phyloP scores from a whole-genome alignment of 2,888 invertebrate genomes.

The Coleophora flavipennella region DNA sequence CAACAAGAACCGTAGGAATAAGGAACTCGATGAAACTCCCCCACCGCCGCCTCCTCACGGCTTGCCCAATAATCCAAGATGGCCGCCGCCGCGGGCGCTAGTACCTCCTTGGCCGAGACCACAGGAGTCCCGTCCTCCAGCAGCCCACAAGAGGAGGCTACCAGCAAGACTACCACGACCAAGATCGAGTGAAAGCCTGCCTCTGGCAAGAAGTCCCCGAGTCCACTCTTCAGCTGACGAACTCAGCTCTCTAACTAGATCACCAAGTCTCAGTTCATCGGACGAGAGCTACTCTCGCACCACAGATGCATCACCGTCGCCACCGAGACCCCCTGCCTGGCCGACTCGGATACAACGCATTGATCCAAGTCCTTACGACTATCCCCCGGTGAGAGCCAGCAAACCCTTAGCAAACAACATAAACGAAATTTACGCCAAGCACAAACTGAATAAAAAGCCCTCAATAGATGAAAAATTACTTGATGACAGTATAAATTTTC shows the following conservation, averaged over 20 bases:
- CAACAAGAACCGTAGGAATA: conserved; percentile 63
- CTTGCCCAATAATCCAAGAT: conserved; percentile 40
- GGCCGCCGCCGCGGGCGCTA: conserved; percentile 65
- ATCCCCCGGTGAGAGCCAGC: conserved; percentile 69
- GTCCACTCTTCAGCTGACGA: conserved; percentile 88
- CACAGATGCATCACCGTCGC: conserved; percentile 78
- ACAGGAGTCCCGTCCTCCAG: conserved; percentile 54
- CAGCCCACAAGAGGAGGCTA: conserved; percentile 50
- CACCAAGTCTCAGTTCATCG: conserved; percentile 87
- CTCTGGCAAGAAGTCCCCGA: conserved; percentile 70
- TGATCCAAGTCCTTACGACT: conserved; percentile 72
- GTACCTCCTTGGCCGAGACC: conserved; percentile 78
- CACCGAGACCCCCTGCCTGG: conserved; percentile 69
- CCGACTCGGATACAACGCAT: conserved; percentile 64
- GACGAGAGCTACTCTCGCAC: conserved; percentile 89
- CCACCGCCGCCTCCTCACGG: conserved; percentile 76
- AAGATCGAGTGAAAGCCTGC: conserved; percentile 78
- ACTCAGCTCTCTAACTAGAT: conserved; percentile 84
- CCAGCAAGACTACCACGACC: conserved; percentile 73
- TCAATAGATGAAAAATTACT: conserved; percentile 55
- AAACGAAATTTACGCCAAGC: conserved; percentile 55
- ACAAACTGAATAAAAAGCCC: conserved; percentile 50
- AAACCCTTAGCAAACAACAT: conserved; percentile 50
- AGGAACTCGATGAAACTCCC: conserved; percentile 60
- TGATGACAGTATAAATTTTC: conserved; percentile 45